A percentile compares a stretch with the other conserved stretches of the same genome.
phyloP scores from a whole-genome alignment of 2,888 invertebrate species.

The Leucoma salicis region DNA sequence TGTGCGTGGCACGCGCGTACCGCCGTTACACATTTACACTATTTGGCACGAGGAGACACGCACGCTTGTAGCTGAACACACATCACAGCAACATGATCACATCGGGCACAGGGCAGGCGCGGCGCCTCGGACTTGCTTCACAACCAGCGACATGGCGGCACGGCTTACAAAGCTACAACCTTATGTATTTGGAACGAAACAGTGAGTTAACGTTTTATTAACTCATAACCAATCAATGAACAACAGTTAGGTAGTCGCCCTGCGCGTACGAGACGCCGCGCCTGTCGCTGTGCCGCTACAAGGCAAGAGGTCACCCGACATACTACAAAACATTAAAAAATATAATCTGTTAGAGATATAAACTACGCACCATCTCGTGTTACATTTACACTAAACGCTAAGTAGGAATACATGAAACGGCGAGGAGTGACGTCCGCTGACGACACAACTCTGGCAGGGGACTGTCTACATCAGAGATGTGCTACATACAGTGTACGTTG shows the following conservation, averaged over 20 bases:
- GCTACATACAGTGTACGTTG: too few relatives aligned
- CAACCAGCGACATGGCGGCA: conserved; percentile 32
- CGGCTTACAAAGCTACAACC: too few relatives aligned
- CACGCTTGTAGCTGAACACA: conserved; percentile 27
- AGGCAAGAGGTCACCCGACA: conserved; percentile 33
- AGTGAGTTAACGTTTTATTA: too few relatives aligned
- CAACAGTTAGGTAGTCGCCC: too few relatives aligned
- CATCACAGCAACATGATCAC: conserved; percentile 46
- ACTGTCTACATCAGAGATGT: too few relatives aligned
- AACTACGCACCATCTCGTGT: conserved; percentile 16
- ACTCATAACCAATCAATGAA: too few relatives aligned
- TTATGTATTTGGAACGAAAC: too few relatives aligned
- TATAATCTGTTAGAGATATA: conserved; percentile 17
- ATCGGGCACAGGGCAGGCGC: background rate
- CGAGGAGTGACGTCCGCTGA: conserved; percentile 6
- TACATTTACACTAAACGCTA: conserved; percentile 11
- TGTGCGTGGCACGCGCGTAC: background rate
- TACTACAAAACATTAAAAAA: conserved; percentile 22
- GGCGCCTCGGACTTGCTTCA: background rate
- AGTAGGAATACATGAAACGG: conserved; percentile 17
- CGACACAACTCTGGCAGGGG: too few relatives aligned
- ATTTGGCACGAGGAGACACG: conserved; percentile 55
- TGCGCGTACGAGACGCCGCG: too few relatives aligned
- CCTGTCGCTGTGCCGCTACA: conserved; percentile 25
- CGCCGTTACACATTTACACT: conserved; percentile 27